Conservation (phyloP, 2,797 vertebrate species). For the Argya squamiceps region DNA sequence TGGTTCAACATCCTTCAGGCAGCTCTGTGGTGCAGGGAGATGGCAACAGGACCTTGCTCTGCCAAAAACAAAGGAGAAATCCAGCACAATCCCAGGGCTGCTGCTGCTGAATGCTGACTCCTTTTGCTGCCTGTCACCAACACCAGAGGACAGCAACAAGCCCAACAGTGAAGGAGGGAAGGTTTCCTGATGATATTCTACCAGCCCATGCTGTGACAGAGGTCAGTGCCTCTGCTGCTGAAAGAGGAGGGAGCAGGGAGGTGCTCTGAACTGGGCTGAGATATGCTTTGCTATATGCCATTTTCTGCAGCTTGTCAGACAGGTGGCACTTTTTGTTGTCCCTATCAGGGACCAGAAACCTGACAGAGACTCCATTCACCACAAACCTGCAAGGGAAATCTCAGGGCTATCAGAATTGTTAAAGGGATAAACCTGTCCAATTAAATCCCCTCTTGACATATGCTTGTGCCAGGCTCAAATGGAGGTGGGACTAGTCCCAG, state of each 20-base stretch:
- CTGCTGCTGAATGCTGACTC: not conserved
- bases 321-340: constrained; percentile 15
- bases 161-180: not conserved
- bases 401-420: constrained; percentile 31
- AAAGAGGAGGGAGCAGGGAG: not conserved
- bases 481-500: constrained; percentile 37
- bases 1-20: not conserved
- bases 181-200: not conserved
- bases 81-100: not conserved
- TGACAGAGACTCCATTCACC: constrained; percentile 23
- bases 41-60: not conserved
- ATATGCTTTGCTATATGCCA: not conserved
- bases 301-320: constrained; percentile 19
- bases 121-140: not conserved
- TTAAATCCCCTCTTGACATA: constrained; percentile 52
- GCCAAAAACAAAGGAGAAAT: not conserved
- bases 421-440: constrained; percentile 52
- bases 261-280: not conserved
- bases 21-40: not conserved
- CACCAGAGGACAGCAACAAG: not conserved
- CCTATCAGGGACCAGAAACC: constrained; percentile 18
- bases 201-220: not conserved
- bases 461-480: not conserved
- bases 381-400: constrained; percentile 40
- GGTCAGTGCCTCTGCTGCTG: not conserved